Base-by-base conservation (phyloP, 2,888 invertebrate species). In the Volucella inanis region DNA sequence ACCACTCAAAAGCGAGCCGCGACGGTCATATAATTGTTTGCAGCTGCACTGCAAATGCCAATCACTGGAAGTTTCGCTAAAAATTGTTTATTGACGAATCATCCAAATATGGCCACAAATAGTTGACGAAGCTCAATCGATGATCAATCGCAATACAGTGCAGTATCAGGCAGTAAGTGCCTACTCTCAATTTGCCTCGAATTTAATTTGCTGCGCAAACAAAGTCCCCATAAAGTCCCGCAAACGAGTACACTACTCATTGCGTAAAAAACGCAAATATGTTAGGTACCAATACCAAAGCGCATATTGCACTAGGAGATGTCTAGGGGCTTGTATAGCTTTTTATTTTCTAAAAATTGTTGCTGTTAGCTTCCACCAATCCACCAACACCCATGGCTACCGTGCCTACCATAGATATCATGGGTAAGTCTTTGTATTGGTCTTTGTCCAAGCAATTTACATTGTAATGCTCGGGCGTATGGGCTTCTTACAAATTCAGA, bases 41-140 rank as follows among this genome's bases (percentile, higher is more conserved):
- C 83, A 79, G 79, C 74, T 75, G 79, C 83, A 75, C 83, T 65
- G 74, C 65, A 84, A 84, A 84, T 79, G 74, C 75, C 83, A 84
- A 79, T 84, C 83, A 75, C 52, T 68, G 43, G 15, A 43, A 45
- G 43, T 61, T 75, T 49, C 8, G 50, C 55, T 72, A 45, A 61
- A 82, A 71, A 72, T 72, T 67, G 70, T 74, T 70, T 55, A 75
- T 80, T 71, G 71, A 71, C 75, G 54, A 84, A 79, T 80, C 75
- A 75, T 84, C 79, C 84, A 84, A 84, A 84, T 84, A 84, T 84
- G 84, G 84, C 45, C 14, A 39, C 59, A 49, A 74, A 72, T 76
- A 62, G 62, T 74, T 80, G 72, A 62, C 45, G 62, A 82, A 38
- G 45, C 65, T 54, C 62, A 54, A 67, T 31, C 55, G 82, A 78